Evolutionary conservation across 2,888 invertebrate species (phyloP).

Genomic region (Tiliacea aurago): DNA sequence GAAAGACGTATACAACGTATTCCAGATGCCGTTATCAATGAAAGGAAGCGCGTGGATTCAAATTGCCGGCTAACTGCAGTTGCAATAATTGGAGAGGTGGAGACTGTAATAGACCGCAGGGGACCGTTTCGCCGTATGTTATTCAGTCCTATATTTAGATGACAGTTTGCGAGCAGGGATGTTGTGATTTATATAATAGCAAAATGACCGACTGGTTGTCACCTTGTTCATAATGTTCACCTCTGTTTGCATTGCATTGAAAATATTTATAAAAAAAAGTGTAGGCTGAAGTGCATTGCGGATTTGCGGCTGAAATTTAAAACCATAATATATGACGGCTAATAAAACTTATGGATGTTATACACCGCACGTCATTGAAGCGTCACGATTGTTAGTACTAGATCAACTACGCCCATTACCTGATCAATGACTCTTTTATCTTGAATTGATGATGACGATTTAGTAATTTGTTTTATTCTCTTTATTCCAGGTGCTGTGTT

Average conservation of each 20-base stretch:
- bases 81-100: slow-evolving; percentile 82
- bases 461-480: slow-evolving; percentile 58
- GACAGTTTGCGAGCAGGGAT: slow-evolving; percentile 74
- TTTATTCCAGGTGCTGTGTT: slow-evolving; percentile 84
- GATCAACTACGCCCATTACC: slow-evolving; percentile 27
- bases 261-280: slow-evolving; percentile 66
- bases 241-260: slow-evolving; percentile 37
- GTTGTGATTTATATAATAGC: slow-evolving; percentile 77
- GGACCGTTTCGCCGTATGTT: slow-evolving; percentile 73
- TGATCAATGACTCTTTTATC: slow-evolving; percentile 7
- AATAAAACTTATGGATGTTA: slow-evolving; percentile 69
- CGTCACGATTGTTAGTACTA: slow-evolving; percentile 38
- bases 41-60: slow-evolving; percentile 81
- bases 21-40: slow-evolving; percentile 65
- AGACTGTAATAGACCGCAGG: slow-evolving; percentile 78
- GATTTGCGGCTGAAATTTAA: slow-evolving; percentile 77
- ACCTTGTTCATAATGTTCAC: background rate
- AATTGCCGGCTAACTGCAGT: slow-evolving; percentile 81
- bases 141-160: slow-evolving; percentile 80
- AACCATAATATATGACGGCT: slow-evolving; percentile 62
- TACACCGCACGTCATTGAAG: slow-evolving; percentile 63
- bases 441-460: background rate
- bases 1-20: slow-evolving; percentile 56
- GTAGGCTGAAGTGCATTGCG: slow-evolving; percentile 64
- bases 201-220: slow-evolving; percentile 47